These are phyloP conservation scores for Xylocopa sonorina DNA, from an alignment of 1,140 invertebrate species.

Conservation along the genomic window DNA sequence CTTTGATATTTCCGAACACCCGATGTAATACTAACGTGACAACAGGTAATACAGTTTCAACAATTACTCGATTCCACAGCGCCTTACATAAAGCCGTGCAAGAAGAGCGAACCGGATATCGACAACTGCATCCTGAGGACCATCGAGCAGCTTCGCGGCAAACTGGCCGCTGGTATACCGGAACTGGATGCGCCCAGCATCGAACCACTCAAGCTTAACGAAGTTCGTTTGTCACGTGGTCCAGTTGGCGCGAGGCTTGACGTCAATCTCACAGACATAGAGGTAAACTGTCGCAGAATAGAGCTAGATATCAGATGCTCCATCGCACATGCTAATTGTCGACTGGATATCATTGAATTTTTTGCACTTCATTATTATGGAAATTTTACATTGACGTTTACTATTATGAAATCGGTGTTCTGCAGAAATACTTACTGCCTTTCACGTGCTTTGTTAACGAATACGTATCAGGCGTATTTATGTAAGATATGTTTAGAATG, in stretches of 20 bases:
- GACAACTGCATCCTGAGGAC: slow-evolving; percentile 86
- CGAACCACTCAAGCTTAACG: slow-evolving; percentile 85
- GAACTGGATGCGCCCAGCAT: slow-evolving; percentile 86
- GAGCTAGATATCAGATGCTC: background rate
- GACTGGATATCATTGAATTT: too few species aligned
- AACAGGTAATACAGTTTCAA: background rate
- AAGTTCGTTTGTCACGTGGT: slow-evolving; percentile 83
- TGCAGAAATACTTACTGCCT: too few species aligned
- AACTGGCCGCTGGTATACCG: slow-evolving; percentile 85
- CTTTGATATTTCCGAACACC: too few species aligned
- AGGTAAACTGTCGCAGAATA: slow-evolving; percentile 73
- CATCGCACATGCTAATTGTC: background rate
- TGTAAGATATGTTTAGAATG: too few species aligned
- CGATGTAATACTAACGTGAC: too few species aligned
- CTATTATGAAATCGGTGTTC: too few species aligned
- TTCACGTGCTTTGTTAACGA: too few species aligned
- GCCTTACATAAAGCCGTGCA: slow-evolving; percentile 86
- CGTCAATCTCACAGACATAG: slow-evolving; percentile 84
- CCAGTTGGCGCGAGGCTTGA: slow-evolving; percentile 84
- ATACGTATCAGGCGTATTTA: too few species aligned
- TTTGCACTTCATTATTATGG: too few species aligned
- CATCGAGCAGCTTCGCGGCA: slow-evolving; percentile 84
- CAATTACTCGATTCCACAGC: slow-evolving; percentile 80
- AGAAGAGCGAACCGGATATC: slow-evolving; percentile 84
- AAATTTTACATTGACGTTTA: too few species aligned